These are phyloP conservation scores for Phyllotreta striolata DNA, from an alignment of 2,888 invertebrate species.

Conservation along the genomic window DNA sequence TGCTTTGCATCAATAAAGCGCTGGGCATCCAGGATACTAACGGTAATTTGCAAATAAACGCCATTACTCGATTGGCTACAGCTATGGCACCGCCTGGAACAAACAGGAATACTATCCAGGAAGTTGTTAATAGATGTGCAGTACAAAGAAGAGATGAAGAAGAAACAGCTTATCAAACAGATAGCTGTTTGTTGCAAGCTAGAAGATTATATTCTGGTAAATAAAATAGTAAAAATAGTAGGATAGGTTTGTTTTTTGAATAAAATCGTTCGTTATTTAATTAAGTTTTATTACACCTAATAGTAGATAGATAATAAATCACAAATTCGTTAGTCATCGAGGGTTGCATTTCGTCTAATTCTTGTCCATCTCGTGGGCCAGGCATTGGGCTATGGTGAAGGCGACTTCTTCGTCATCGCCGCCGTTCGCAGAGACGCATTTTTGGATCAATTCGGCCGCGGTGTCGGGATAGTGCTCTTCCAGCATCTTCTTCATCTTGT, in stretches of 20 bases:
- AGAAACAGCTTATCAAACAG: conserved; percentile 38
- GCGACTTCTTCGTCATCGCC: conserved; percentile 11
- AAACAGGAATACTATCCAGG: neutral
- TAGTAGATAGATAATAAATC: too few relatives aligned
- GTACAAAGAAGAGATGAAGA: conserved; percentile 30
- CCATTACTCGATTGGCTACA: neutral
- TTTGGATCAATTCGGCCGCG: neutral
- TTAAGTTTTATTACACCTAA: too few relatives aligned
- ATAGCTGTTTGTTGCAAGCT: conserved; percentile 33
- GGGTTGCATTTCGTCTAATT: too few relatives aligned
- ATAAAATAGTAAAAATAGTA: too few relatives aligned
- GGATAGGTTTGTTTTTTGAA: neutral
- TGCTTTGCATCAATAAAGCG: conserved; percentile 24
- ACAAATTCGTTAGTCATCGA: too few relatives aligned
- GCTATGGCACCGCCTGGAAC: neutral
- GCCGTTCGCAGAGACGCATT: conserved; percentile 3
- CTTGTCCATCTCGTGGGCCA: neutral
- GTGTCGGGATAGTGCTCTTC: neutral
- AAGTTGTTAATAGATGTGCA: conserved; percentile 34
- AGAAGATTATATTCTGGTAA: neutral
- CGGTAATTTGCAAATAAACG: conserved; percentile 18
- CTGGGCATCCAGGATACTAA: conserved; percentile 24
- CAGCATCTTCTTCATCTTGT: conserved; percentile 2
- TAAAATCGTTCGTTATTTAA: neutral
- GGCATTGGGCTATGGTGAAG: neutral